Percentiles rank a stretch among this genome's conserved stretches.
phyloP scores from a whole-genome alignment of 2,113 vertebrate species.

The Ceratotherium simum region DNA sequence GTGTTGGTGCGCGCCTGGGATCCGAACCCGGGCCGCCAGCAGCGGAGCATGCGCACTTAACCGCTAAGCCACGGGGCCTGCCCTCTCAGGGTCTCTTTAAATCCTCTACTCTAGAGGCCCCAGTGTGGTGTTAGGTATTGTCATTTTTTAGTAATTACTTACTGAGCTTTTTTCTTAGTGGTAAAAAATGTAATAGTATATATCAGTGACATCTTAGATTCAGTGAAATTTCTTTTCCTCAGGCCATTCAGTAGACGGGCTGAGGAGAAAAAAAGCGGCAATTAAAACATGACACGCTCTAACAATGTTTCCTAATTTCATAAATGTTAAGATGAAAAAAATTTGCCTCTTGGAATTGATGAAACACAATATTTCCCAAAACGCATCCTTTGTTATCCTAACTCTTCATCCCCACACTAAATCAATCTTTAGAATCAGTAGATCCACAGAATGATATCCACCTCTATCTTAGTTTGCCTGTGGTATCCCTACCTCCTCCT shows the following conservation, averaged over 20 bases:
- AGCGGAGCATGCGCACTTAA: too few relatives aligned
- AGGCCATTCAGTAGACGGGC: background rate
- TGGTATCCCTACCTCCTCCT: background rate
- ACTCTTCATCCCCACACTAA: background rate
- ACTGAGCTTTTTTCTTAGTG: background rate
- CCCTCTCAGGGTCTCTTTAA: background rate
- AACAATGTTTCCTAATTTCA: slow-evolving; percentile 8
- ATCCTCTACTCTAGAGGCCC: background rate
- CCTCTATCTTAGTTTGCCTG: background rate
- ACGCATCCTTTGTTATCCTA: background rate
- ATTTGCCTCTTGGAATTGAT: background rate
- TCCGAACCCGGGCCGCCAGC: too few relatives aligned
- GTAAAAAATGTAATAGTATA: background rate
- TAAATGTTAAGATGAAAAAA: slow-evolving; percentile 13
- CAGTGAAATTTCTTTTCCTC: background rate
- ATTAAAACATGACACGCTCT: background rate
- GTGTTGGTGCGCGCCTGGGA: too few relatives aligned
- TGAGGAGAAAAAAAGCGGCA: background rate
- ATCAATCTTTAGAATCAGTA: background rate
- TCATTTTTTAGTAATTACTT: slow-evolving; percentile 12
- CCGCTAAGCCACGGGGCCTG: too few relatives aligned
- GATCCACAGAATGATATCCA: background rate
- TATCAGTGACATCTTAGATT: background rate
- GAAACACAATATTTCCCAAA: background rate
- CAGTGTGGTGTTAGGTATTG: background rate